phyloP scores from a whole-genome alignment of 2,797 vertebrate species.

The Pipistrellus kuhlii region DNA sequence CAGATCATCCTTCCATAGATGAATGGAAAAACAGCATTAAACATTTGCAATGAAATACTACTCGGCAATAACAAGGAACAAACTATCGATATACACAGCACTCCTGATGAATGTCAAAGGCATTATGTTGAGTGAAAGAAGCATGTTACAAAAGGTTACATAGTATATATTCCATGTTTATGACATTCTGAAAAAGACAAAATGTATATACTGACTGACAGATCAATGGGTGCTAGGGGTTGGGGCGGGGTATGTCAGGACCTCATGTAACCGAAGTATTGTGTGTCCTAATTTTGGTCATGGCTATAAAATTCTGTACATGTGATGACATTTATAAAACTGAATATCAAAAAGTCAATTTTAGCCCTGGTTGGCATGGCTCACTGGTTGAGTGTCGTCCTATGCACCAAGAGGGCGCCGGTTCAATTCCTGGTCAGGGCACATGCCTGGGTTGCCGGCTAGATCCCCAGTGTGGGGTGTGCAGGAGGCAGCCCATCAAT shows the following conservation, averaged over 20 bases:
- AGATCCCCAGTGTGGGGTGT: too few relatives aligned
- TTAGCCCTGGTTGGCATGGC: neutral
- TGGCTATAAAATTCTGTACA: neutral
- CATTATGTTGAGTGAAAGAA: conserved; percentile 35
- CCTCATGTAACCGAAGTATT: neutral
- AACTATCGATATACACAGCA: neutral
- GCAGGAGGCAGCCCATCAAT: too few relatives aligned
- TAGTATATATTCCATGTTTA: neutral
- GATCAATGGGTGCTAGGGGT: neutral
- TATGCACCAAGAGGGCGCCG: too few relatives aligned
- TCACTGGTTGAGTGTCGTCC: too few relatives aligned
- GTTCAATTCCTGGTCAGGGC: too few relatives aligned
- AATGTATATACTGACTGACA: neutral
- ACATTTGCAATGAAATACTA: neutral
- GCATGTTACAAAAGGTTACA: neutral
- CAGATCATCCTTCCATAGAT: neutral
- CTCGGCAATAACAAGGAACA: conserved; percentile 19
- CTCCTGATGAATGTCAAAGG: conserved; percentile 7
- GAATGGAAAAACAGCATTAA: neutral
- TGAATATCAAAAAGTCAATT: neutral
- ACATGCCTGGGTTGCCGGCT: too few relatives aligned
- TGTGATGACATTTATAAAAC: neutral
- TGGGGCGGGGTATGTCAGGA: neutral
- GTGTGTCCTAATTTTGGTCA: neutral
- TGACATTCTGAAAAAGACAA: neutral